Evolutionary conservation across 1,140 invertebrate species (phyloP), one percentile per base, ranked within the genome.

Genomic region (Berghia stephanieae): DNA sequence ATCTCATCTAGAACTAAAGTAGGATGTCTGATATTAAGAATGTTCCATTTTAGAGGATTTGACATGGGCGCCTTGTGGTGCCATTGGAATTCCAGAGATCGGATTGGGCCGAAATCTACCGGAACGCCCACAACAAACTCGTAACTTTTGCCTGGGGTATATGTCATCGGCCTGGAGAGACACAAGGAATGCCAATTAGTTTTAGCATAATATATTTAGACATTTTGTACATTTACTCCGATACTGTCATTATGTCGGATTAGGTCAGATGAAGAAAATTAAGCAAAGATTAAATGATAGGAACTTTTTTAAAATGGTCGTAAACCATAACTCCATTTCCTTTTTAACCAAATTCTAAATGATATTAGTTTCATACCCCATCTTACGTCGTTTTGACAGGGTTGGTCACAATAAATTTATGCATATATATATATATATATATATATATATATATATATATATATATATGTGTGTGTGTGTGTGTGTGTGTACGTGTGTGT

Each of bases 401-500:
- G 8, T 2, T 66, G 24, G 31, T 42, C 3, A 18, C 38, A 43
- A 3, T 42, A 63, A 24, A 6, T 8, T 8, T 8, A 6, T 10
- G 8, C 10, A 31, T 31, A 24, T 10, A 63, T 24, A 10, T 10
- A 63, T 10, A 6, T 66, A 38, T 66, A 38, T 10, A 63, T 24
- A 6, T 10, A 24, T 38, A 5, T 31, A 34, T 67, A 18, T 67
- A 18, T 67, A 38, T 67, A 18, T 31, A 38, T 67, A 18, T 67
- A 31, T 67, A 18, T 67, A 18, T 67, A 40, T 60, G 55, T 38
- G 66, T 36, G 66, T 21, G 67, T 18, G n/a, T 3, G 40, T 13
- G 38, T 43, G 67, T 66, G 60, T 66, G 60, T 66, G 60, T n/a
- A 21, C 18, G 60, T n/a, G 60, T 27, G 60, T 27, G 24, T 66